Conservation (phyloP, 2,797 vertebrate genomes). For the Coreius guichenoti region DNA sequence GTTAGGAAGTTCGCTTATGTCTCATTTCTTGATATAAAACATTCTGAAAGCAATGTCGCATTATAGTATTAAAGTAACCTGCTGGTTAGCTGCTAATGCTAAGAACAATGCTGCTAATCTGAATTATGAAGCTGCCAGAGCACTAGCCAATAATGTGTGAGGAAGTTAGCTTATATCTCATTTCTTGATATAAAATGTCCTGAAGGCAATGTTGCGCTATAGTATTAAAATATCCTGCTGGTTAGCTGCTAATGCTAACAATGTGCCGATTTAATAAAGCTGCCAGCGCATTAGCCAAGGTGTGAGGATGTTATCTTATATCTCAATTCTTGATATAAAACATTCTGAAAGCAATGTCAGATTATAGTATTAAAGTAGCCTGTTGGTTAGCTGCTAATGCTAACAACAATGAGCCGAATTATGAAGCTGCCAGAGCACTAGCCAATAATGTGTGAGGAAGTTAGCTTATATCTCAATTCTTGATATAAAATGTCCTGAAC, state of each 20-base stretch:
- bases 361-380: background rate
- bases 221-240: too few relatives aligned
- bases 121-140: background rate
- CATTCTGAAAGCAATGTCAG: background rate
- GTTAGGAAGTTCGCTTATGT: background rate
- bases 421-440: background rate
- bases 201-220: background rate
- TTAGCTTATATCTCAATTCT: background rate
- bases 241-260: background rate
- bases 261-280: background rate
- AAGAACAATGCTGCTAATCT: background rate
- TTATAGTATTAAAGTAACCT: background rate
- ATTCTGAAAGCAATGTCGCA: background rate
- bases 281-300: too few relatives aligned
- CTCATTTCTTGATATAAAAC: background rate
- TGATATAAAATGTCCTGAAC: background rate
- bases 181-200: background rate
- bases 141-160: background rate
- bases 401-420: background rate
- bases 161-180: background rate
- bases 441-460: background rate
- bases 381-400: background rate
- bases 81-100: background rate
- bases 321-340: background rate
- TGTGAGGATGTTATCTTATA: background rate